Percentiles rank a stretch among this genome's conserved stretches.
These are phyloP conservation scores for Penaeus japonicus DNA, from an alignment of 1,140 invertebrate species.

Conservation along the genomic window DNA sequence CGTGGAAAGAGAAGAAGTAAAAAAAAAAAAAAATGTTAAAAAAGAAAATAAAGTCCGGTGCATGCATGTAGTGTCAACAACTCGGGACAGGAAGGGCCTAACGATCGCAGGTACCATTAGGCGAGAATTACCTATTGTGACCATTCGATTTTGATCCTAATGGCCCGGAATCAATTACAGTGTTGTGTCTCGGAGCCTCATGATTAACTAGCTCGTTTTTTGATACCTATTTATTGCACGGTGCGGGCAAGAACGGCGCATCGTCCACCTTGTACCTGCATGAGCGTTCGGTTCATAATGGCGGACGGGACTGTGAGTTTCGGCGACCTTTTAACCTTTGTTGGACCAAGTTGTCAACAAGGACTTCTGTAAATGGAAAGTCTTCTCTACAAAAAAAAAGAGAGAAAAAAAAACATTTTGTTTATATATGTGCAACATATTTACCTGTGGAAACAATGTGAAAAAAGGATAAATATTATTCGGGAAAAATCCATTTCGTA, in stretches of 20 bases:
- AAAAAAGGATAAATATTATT: no score
- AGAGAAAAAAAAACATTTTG: no score
- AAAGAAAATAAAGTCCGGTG: constrained; percentile 38
- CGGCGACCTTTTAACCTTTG: constrained; percentile 19
- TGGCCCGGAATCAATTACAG: constrained; percentile 52
- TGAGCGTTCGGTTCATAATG: constrained; percentile 39
- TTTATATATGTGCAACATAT: not conserved
- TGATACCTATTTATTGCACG: constrained; percentile 48
- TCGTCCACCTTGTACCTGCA: constrained; percentile 26
- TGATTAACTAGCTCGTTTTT: constrained; percentile 55
- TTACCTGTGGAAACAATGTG: no score
- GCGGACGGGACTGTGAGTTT: not conserved
- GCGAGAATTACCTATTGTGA: constrained; percentile 45
- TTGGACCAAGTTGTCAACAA: constrained; percentile 43
- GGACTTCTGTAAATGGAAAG: constrained; percentile 35
- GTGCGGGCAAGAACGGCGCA: constrained; percentile 27
- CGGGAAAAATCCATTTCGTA: no score
- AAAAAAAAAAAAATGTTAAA: constrained; percentile 25
- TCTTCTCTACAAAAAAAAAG: not conserved
- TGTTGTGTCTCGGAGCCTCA: constrained; percentile 50
- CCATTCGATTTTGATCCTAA: constrained; percentile 54
- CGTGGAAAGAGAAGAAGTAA: no score
- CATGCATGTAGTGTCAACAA: constrained; percentile 48
- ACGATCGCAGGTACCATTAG: constrained; percentile 35
- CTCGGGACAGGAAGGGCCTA: constrained; percentile 35